Conservation (phyloP, 2,888 invertebrate species). For the Morinoia aosen region DNA sequence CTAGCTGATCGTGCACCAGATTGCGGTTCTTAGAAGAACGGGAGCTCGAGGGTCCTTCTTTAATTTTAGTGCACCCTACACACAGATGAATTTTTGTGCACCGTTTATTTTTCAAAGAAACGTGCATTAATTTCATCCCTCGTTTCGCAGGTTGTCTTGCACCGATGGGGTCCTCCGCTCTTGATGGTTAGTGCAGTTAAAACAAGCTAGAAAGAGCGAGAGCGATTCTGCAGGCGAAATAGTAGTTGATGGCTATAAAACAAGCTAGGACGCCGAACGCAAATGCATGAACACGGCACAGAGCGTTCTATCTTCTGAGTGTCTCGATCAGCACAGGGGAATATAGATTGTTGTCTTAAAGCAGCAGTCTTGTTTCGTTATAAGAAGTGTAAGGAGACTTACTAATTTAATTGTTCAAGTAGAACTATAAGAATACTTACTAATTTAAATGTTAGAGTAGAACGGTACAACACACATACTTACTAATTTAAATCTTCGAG, state of each 20-base stretch:
- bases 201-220: background rate
- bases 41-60: background rate
- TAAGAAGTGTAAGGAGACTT: background rate
- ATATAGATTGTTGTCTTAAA: background rate
- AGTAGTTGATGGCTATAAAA: background rate
- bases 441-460: no score
- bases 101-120: background rate
- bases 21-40: slow-evolving; percentile 3
- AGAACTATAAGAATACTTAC: no score
- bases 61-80: background rate
- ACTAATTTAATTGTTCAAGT: background rate
- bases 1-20: background rate
- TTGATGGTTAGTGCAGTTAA: background rate
- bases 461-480: no score
- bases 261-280: no score
- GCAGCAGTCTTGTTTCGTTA: background rate
- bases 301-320: background rate
- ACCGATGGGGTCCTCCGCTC: background rate
- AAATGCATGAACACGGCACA: background rate
- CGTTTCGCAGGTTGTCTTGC: background rate
- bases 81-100: background rate
- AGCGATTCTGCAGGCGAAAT: background rate
- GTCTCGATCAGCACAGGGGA: background rate
- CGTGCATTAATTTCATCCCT: background rate
- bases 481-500: no score